Evolutionary conservation across 2,797 vertebrate genomes (phyloP), one percentile per base, ranked within the genome.

Genomic region (Leptoclinus maculatus): DNA sequence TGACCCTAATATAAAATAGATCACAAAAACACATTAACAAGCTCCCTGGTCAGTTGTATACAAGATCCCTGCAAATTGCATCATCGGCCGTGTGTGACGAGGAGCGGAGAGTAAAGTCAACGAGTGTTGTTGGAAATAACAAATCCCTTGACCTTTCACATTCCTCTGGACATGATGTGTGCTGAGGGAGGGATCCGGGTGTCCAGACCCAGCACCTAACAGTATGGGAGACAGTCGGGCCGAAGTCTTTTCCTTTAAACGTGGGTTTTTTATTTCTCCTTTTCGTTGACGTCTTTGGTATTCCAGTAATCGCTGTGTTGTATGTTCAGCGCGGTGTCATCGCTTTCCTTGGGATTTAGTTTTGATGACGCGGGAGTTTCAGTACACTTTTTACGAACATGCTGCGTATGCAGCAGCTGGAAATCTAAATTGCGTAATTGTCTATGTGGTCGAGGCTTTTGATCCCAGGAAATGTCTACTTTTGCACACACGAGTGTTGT

Each of bases 111-210:
- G 27, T 3, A 16, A 65, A 12, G 47, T 57, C 19, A 38, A 12
- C 12, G 8, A 27, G 66, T 8, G 0, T 49, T 27, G 34, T 38
- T 70, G 10, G 38, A 58, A 53, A 54, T 36, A 60, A 36, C 38
- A 68, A 53, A 70, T 71, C 49, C 45, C 27, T 41, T 63, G 67
- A 82, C 63, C 75, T 69, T 53, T 51, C 32, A 70, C 76, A 72
- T 68, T 76, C 68, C 47, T 76, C 9, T 57, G 36, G 66, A 41
- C 36, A 34, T 41, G 53, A 67, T 53, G 65, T 43, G 47, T 36
- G 45, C 69, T 43, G 45, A 66, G 19, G 21, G 36, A 32, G 60
- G 41, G 19, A 17, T 66, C 36, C 17, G 62, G 25, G 29, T 12
- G 47, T 64, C 51, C 39, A 63, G 38, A 53, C 27, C n/a, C 36